Evolutionary conservation across 2,113 vertebrate species (phyloP).

Genomic region (Campylomormyrus numenius): DNA sequence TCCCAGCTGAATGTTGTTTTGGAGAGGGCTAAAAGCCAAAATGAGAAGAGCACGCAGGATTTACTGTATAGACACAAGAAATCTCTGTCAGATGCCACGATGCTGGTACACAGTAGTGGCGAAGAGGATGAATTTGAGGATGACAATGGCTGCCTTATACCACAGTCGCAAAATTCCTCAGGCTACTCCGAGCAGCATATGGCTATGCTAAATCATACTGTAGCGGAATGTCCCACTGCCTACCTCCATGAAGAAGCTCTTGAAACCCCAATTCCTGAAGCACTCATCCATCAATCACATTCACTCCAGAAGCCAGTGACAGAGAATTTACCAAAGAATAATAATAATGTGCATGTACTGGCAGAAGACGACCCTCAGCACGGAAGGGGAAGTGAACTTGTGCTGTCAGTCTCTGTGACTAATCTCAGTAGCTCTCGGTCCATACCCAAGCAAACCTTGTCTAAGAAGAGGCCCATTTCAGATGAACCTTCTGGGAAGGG

Average conservation of each 20-base stretch:
- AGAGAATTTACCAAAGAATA: conserved; percentile 55
- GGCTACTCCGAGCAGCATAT: conserved; percentile 48
- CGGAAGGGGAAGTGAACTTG: conserved; percentile 63
- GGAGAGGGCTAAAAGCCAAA: conserved; percentile 66
- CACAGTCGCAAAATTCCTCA: conserved; percentile 53
- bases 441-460: conserved; percentile 69
- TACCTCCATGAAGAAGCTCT: conserved; percentile 64
- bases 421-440: conserved; percentile 76
- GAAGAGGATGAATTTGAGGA: conserved; percentile 91
- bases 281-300: conserved; percentile 72
- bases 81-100: conserved; percentile 88
- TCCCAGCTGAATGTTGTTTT: conserved; percentile 70
- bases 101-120: conserved; percentile 93
- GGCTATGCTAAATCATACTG: conserved; percentile 51
- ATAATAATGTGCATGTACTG: conserved; percentile 42
- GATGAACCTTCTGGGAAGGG: conserved; percentile 79
- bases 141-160: conserved; percentile 50
- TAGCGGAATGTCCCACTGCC: conserved; percentile 59
- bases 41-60: conserved; percentile 55
- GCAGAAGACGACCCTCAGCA: conserved; percentile 51
- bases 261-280: conserved; percentile 47
- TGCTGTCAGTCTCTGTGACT: conserved; percentile 82
- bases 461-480: conserved; percentile 80
- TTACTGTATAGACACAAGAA: conserved; percentile 80
- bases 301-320: conserved; percentile 55